Conservation (phyloP, 2,888 invertebrate species). For the Amphipoea oculea region DNA sequence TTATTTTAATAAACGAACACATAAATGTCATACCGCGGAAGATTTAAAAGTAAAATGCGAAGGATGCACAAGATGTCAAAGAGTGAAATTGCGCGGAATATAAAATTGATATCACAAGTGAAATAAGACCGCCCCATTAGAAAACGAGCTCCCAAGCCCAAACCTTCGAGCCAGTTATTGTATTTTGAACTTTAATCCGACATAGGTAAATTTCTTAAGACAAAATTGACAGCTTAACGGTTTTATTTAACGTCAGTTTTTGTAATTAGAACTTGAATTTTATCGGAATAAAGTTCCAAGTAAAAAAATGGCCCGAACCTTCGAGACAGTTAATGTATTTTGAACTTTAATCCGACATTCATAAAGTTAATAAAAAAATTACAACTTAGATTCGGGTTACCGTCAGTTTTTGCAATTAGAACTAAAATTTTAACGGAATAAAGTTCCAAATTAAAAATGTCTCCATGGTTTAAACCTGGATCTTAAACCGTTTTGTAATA, state of each 20-base stretch:
- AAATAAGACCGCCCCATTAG: constrained; percentile 1
- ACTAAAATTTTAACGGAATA: background rate
- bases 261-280: background rate
- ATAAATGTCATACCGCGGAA: constrained; percentile 4
- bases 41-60: constrained; percentile 20
- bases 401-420: background rate
- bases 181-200: background rate
- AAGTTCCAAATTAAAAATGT: background rate
- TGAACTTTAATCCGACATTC: no score
- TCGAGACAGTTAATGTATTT: no score
- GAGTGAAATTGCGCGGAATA: constrained; percentile 29
- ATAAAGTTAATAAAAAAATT: background rate
- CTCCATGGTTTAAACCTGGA: background rate
- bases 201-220: background rate
- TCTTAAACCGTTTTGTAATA: background rate
- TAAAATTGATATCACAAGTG: constrained; percentile 13
- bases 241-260: background rate
- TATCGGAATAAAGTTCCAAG: background rate
- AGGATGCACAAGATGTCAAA: constrained; percentile 25
- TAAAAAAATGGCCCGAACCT: background rate
- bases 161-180: background rate
- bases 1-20: constrained; percentile 1
- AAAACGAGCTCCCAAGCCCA: background rate
- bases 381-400: no score
- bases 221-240: background rate